Evolutionary conservation across 2,888 invertebrate genomes (phyloP).

Genomic region (Pimpla rufipes): DNA sequence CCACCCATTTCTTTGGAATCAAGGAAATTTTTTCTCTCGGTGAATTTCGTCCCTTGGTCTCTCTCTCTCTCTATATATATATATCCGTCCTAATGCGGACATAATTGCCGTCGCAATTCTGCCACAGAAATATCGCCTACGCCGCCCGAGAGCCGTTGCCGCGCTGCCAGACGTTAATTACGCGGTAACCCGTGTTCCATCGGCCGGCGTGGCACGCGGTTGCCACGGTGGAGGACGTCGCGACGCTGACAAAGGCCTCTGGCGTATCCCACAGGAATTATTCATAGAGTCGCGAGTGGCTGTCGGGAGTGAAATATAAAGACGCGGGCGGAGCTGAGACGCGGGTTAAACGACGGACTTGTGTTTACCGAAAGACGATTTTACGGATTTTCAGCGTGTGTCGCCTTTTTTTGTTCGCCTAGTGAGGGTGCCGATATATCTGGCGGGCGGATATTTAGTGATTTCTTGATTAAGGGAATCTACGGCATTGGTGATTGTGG

Average conservation of each 20-base stretch:
- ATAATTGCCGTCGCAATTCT: slow-evolving; percentile 10
- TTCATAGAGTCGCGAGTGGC: slow-evolving; percentile 45
- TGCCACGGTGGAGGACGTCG: slow-evolving; percentile 33
- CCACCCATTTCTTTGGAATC: too few species aligned
- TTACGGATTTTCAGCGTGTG: background rate
- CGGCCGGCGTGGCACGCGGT: slow-evolving; percentile 9
- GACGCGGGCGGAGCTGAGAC: background rate
- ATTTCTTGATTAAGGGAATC: background rate
- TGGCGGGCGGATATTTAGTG: background rate
- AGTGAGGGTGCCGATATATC: background rate
- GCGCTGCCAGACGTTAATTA: slow-evolving; percentile 48
- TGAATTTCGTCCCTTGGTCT: background rate
- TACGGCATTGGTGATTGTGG: background rate
- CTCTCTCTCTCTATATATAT: too few species aligned
- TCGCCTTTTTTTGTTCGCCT: background rate
- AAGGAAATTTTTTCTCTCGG: background rate
- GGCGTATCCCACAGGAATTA: slow-evolving; percentile 51
- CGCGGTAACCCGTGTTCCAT: slow-evolving; percentile 31
- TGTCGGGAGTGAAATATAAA: slow-evolving; percentile 19
- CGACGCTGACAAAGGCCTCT: slow-evolving; percentile 42
- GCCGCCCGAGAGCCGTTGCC: background rate
- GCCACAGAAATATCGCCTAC: background rate
- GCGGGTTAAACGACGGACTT: background rate
- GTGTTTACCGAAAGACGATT: background rate
- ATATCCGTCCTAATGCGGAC: background rate